phyloP scores from a whole-genome alignment of 2,888 invertebrate species.

The Xestia xanthographa region DNA sequence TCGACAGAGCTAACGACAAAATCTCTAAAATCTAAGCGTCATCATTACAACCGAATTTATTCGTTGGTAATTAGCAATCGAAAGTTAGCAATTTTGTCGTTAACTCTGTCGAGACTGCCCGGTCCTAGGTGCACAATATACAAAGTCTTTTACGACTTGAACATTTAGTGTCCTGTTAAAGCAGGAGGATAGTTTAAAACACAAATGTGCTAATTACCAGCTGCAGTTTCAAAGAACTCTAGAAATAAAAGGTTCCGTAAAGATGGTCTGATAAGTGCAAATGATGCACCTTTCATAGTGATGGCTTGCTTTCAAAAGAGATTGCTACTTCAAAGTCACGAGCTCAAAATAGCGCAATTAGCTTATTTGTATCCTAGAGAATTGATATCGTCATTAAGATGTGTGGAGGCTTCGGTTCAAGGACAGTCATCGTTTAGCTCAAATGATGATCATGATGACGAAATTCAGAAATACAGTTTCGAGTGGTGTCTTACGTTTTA shows the following conservation, averaged over 20 bases:
- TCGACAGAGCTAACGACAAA: no score
- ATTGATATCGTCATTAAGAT: background rate
- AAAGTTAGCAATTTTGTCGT: no score
- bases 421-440: background rate
- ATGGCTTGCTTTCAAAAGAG: background rate
- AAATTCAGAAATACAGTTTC: background rate
- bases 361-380: background rate
- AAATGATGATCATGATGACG: background rate
- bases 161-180: background rate
- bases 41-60: no score
- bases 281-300: conserved; percentile 2
- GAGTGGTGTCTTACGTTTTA: background rate
- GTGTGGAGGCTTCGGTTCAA: background rate
- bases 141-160: background rate
- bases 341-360: background rate
- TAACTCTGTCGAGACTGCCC: no score
- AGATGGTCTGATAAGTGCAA: background rate
- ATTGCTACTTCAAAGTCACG: background rate
- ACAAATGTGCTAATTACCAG: background rate
- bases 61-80: no score
- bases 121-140: no score
- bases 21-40: no score
- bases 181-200: background rate
- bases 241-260: background rate
- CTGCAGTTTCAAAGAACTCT: background rate